Evolutionary conservation across 2,797 vertebrate species (phyloP).

Genomic region (Menidia menidia): DNA sequence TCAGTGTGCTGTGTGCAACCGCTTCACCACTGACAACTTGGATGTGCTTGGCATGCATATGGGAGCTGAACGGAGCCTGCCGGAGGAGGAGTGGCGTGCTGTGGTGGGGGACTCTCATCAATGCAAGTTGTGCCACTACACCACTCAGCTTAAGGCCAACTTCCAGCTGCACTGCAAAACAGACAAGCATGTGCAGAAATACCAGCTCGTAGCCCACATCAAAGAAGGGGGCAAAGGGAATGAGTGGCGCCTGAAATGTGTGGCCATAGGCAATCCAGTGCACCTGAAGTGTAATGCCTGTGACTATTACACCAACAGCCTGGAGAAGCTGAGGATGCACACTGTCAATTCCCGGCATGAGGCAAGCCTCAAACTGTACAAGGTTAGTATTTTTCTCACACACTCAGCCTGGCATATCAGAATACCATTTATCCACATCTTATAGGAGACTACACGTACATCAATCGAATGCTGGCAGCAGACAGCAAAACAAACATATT

Average conservation of each 20-base stretch:
- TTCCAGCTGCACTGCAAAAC: conserved; percentile 99
- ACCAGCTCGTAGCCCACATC: conserved; percentile 98
- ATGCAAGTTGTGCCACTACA: conserved; percentile 98
- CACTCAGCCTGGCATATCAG: not conserved
- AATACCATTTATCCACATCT: not conserved
- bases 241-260: conserved; percentile 97
- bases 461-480: not conserved
- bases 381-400: conserved; percentile 85
- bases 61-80: conserved; percentile 93
- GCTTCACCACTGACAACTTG: conserved; percentile 97
- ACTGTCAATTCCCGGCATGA: conserved; percentile 96
- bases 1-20: conserved; percentile 99
- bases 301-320: conserved; percentile 98
- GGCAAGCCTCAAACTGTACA: conserved; percentile 98
- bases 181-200: conserved; percentile 98
- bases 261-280: conserved; percentile 97
- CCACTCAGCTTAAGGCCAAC: conserved; percentile 98
- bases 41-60: conserved; percentile 98
- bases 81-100: conserved; percentile 97
- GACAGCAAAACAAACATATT: not conserved
- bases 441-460: too few relatives aligned
- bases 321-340: conserved; percentile 98
- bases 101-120: conserved; percentile 97
- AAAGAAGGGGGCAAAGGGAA: conserved; percentile 99
- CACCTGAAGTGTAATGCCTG: conserved; percentile 99